Evolutionary conservation across 2,797 vertebrate genomes (phyloP).

Genomic region (Megaceryle alcyon): DNA sequence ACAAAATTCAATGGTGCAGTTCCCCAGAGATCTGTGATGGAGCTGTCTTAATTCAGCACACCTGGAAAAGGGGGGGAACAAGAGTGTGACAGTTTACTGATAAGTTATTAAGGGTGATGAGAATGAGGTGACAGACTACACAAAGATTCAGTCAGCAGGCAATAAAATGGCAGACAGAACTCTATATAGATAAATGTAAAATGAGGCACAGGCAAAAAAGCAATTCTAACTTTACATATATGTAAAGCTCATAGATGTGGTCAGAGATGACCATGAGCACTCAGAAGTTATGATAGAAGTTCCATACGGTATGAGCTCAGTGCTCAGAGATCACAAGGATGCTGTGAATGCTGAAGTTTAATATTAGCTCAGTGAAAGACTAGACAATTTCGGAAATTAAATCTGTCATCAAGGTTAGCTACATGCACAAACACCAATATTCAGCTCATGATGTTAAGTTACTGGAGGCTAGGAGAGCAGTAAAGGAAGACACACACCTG

Average conservation of each 20-base stretch:
- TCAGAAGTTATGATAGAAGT: background rate
- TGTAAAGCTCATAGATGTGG: accelerated
- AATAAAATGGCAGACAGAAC: background rate
- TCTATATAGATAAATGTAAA: background rate
- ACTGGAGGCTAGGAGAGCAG: background rate
- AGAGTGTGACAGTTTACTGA: background rate
- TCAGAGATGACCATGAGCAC: background rate
- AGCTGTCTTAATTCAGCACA: background rate
- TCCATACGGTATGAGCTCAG: background rate
- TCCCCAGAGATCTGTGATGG: background rate
- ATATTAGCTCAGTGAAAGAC: background rate
- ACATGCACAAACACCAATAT: background rate
- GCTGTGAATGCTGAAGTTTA: background rate
- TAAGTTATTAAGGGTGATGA: background rate
- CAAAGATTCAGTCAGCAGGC: background rate
- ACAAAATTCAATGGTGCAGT: background rate
- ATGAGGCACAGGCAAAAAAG: background rate
- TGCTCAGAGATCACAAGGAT: background rate
- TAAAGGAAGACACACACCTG: background rate
- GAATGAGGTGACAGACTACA: background rate
- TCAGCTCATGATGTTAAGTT: background rate
- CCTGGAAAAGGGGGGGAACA: background rate
- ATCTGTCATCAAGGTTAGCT: background rate
- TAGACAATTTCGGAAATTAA: background rate
- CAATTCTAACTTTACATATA: background rate